Percentiles rank a stretch among this genome's conserved stretches.
phyloP scores from a whole-genome alignment of 2,113 vertebrate species.

The Mormoops blainvillei region DNA sequence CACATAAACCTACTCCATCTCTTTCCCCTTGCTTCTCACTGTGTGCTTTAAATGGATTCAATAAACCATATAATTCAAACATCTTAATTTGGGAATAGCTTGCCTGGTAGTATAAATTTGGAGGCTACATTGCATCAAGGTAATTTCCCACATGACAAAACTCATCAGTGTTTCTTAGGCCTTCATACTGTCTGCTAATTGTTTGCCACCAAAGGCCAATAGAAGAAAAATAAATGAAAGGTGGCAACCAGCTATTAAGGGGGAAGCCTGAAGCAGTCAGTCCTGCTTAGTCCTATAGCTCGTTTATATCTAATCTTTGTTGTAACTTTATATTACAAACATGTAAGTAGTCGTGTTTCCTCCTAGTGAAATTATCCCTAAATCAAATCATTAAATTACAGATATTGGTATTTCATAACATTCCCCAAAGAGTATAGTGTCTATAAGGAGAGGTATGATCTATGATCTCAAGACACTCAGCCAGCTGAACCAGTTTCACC shows the following conservation, averaged over 20 bases:
- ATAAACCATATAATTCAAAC: constrained; percentile 6
- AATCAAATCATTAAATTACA: background rate
- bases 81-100: background rate
- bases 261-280: background rate
- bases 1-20: background rate
- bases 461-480: background rate
- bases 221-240: constrained; percentile 28
- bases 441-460: background rate
- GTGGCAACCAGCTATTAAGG: background rate
- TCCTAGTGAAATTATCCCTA: background rate
- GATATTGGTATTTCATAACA: background rate
- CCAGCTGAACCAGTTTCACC: background rate
- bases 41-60: constrained; percentile 27
- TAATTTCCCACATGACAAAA: constrained; percentile 45
- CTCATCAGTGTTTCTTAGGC: background rate
- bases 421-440: background rate
- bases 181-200: background rate
- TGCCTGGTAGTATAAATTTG: background rate
- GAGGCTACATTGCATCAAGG: background rate
- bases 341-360: background rate
- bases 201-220: background rate
- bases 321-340: background rate
- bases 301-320: background rate
- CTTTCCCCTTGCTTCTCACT: background rate
- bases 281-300: background rate